Conservation (phyloP, 2,113 vertebrate species). For the Psilopsiagon aurifrons region DNA sequence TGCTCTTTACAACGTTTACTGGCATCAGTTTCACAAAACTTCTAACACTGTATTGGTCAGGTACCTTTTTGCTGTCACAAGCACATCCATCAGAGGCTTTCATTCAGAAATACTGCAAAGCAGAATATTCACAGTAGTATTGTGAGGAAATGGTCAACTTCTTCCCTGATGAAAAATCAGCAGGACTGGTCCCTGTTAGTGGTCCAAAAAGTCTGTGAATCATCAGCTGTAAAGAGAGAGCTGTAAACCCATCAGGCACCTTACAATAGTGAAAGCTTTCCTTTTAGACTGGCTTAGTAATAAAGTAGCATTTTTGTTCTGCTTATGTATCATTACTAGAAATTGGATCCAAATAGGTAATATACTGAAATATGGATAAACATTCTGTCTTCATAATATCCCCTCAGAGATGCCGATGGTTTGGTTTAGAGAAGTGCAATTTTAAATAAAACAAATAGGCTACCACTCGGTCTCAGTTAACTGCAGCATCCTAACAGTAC, state of each 20-base stretch:
- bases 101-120: neutral
- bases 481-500: neutral
- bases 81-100: neutral
- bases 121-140: neutral
- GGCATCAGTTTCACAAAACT: neutral
- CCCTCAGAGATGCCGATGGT: neutral
- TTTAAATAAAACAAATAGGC: neutral
- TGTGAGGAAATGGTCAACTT: neutral
- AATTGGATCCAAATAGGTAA: neutral
- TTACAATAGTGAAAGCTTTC: neutral
- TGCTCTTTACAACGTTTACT: neutral
- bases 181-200: neutral
- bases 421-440: neutral
- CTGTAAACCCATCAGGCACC: neutral
- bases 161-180: neutral
- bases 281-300: neutral
- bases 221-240: neutral
- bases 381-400: neutral
- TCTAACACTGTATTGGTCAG: neutral
- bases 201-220: neutral
- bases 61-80: neutral
- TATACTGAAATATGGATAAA: neutral
- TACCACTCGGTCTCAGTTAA: neutral
- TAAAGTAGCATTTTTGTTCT: neutral
- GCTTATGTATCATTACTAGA: neutral